Conservation (phyloP, 2,113 vertebrate species). For the Calonectris borealis region DNA sequence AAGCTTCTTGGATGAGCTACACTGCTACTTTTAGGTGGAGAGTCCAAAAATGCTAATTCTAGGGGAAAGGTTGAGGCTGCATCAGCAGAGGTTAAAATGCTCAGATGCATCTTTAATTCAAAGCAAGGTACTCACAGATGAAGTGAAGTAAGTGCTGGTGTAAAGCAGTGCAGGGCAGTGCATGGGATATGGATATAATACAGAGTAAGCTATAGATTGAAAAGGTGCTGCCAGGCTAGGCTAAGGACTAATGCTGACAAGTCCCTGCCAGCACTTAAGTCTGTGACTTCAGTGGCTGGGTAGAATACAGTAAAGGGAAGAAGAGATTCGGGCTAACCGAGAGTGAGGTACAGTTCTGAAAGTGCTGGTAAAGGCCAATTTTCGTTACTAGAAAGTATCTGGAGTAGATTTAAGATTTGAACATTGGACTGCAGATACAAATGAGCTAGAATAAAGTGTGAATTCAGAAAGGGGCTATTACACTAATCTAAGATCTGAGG, state of each 20-base stretch:
- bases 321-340: background rate
- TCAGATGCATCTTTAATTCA: background rate
- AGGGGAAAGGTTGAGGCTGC: background rate
- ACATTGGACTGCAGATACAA: background rate
- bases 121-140: background rate
- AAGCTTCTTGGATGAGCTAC: background rate
- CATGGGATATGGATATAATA: background rate
- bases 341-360: background rate
- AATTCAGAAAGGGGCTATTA: background rate
- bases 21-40: background rate
- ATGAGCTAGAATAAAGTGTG: background rate
- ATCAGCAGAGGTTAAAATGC: background rate
- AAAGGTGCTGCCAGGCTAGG: background rate
- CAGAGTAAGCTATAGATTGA: background rate
- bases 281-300: background rate
- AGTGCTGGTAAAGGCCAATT: background rate
- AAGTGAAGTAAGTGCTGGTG: background rate
- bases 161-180: background rate
- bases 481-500: background rate
- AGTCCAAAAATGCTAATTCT: background rate
- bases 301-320: background rate
- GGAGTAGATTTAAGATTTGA: background rate
- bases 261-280: background rate
- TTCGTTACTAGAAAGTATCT: background rate
- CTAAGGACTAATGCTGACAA: background rate